Conservation (phyloP, 2,113 vertebrate genomes). For the Dendrocopos noguchii region DNA sequence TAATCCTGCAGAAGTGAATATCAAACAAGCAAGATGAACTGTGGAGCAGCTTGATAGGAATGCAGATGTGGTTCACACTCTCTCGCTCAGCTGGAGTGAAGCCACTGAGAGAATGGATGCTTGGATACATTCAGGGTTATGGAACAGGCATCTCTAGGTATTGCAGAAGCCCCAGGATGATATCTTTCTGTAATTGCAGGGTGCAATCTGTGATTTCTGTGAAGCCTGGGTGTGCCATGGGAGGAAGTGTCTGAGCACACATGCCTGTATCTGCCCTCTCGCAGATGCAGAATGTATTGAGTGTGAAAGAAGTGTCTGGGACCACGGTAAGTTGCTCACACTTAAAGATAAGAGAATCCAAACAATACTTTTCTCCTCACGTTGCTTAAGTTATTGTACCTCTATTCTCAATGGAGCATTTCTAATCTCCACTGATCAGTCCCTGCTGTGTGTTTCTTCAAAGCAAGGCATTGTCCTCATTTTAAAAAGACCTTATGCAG, state of each 20-base stretch:
- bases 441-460: neutral
- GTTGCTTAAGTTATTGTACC: neutral
- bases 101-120: neutral
- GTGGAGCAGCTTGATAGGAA: neutral
- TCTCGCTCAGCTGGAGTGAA: neutral
- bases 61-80: neutral
- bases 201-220: slow-evolving; percentile 98
- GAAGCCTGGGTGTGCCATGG: slow-evolving; percentile 98
- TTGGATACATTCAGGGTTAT: neutral
- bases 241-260: slow-evolving; percentile 93
- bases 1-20: neutral
- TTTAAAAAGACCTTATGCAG: neutral
- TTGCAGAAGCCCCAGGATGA: neutral
- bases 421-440: neutral
- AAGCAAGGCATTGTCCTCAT: neutral
- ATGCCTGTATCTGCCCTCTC: slow-evolving; percentile 91
- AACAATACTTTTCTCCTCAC: neutral
- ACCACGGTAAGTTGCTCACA: slow-evolving; percentile 84
- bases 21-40: neutral
- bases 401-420: neutral
- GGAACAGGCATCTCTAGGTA: neutral
- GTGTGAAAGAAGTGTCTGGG: slow-evolving; percentile 95
- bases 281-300: slow-evolving; percentile 93
- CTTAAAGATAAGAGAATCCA: neutral
- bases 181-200: slow-evolving; percentile 74